These are phyloP conservation scores for Muscicapa adusta DNA, from an alignment of 2,113 vertebrate species.

Conservation along the genomic window DNA sequence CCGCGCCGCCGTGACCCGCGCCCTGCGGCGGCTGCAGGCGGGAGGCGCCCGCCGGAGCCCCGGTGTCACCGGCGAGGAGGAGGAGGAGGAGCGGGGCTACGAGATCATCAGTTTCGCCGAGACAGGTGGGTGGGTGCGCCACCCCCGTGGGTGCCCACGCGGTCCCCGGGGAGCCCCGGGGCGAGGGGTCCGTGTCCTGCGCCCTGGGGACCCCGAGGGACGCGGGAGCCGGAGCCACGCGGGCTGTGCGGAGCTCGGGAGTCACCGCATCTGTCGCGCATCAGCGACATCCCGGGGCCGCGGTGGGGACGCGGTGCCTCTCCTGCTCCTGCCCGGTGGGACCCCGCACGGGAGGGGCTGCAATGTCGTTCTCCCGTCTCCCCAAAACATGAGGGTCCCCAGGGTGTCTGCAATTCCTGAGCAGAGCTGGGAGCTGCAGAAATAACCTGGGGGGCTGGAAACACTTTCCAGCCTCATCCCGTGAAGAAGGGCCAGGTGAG, in stretches of 20 bases:
- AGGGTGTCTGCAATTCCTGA: neutral
- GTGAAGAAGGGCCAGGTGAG: neutral
- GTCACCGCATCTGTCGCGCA: no score
- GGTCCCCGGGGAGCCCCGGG: neutral
- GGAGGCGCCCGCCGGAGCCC: slow-evolving; percentile 68
- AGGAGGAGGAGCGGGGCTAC: slow-evolving; percentile 75
- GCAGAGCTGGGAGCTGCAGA: neutral
- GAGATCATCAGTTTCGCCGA: slow-evolving; percentile 95
- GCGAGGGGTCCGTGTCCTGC: accelerated
- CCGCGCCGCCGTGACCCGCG: slow-evolving; percentile 77
- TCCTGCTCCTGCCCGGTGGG: neutral
- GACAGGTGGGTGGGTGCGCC: slow-evolving; percentile 85
- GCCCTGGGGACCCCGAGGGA: accelerated
- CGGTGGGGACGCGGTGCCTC: no score
- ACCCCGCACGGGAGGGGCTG: neutral
- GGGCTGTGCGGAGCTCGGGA: accelerated
- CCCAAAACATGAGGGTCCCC: neutral
- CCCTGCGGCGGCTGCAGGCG: slow-evolving; percentile 80
- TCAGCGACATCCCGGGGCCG: accelerated
- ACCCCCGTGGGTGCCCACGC: neutral
- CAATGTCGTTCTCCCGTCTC: accelerated
- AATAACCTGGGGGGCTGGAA: accelerated
- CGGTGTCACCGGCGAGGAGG: neutral
- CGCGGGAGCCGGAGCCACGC: accelerated
- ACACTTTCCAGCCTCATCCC: neutral